Conservation (phyloP, 2,888 invertebrate species). For the Neoitamus cyanurus region DNA sequence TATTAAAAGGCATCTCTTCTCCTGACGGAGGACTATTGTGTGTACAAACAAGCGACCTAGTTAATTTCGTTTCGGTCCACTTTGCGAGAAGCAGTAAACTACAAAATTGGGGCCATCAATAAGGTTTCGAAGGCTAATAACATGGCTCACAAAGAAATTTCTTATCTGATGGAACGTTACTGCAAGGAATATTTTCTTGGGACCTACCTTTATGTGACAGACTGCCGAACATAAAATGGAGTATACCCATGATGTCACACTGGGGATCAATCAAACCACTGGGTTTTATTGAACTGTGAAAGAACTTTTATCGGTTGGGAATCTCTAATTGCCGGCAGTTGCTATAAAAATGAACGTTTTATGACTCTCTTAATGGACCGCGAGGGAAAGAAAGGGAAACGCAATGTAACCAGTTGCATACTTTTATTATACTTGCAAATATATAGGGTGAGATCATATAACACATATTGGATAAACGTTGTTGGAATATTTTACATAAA, state of each 20-base stretch:
- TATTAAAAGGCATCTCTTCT: neutral
- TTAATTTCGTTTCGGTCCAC: neutral
- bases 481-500: neutral
- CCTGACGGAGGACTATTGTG: neutral
- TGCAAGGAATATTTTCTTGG: neutral
- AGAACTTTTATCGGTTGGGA: neutral
- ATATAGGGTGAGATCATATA: neutral
- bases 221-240: neutral
- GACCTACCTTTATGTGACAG: neutral
- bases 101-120: neutral
- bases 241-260: neutral
- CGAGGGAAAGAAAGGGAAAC: neutral
- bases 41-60: neutral
- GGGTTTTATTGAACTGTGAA: neutral
- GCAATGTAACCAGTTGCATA: neutral
- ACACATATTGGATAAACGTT: neutral
- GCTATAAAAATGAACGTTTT: neutral
- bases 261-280: neutral
- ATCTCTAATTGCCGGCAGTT: neutral
- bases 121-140: neutral
- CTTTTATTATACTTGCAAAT: neutral
- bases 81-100: neutral
- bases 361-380: neutral
- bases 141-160: neutral
- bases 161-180: neutral